Evolutionary conservation across 2,113 vertebrate genomes (phyloP).

Genomic region (Nanorana parkeri): DNA sequence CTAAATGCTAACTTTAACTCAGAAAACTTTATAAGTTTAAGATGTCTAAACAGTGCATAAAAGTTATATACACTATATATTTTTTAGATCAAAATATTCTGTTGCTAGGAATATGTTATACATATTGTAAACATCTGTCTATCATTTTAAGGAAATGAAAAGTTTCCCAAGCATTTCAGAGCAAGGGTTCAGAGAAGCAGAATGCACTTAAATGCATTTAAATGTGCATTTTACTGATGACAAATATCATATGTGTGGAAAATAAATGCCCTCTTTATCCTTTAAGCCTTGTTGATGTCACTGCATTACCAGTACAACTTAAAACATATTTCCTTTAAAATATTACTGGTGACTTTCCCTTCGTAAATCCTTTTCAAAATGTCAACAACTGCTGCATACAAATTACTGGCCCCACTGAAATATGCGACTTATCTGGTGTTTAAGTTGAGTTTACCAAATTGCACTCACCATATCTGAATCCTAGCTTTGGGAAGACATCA

Average conservation of each 20-base stretch:
- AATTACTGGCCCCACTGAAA: not conserved
- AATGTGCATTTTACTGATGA: constrained; percentile 16
- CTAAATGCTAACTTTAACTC: no score
- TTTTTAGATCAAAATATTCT: no score
- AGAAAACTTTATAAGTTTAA: no score
- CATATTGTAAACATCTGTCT: not conserved
- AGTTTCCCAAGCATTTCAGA: no score
- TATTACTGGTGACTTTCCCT: not conserved
- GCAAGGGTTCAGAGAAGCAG: not conserved
- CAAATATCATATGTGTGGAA: not conserved
- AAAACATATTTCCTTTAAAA: not conserved
- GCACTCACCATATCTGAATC: not conserved
- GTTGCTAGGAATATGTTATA: not conserved
- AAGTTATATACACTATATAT: no score
- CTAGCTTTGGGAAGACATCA: no score
- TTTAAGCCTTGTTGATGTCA: not conserved
- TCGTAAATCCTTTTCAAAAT: not conserved
- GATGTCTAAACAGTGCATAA: no score
- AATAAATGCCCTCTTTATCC: not conserved
- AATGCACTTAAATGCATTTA: constrained; percentile 36
- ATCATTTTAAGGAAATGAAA: not conserved
- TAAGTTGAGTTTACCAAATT: not conserved
- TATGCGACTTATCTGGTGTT: not conserved
- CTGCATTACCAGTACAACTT: not conserved
- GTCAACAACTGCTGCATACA: not conserved